These are phyloP conservation scores for Epinephelus fuscoguttatus DNA, from an alignment of 2,113 vertebrate species.

Conservation along the genomic window DNA sequence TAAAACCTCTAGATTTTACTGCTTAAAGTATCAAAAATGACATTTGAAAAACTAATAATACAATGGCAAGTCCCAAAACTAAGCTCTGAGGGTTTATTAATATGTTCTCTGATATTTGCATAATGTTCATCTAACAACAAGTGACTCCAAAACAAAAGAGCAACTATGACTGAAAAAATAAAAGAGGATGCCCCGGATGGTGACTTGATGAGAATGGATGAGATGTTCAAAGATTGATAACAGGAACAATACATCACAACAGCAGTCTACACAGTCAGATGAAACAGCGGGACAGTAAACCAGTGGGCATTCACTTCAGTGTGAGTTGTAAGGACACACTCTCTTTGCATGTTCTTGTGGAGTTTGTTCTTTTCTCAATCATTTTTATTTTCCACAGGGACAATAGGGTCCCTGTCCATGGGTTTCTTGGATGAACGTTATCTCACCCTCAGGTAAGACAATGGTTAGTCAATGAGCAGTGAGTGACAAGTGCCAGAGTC, in stretches of 20 bases:
- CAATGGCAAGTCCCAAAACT: not conserved
- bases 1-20: no score
- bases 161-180: not conserved
- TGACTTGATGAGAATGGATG: conserved; percentile 24
- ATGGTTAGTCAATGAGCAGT: not conserved
- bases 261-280: not conserved
- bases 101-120: not conserved
- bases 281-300: not conserved
- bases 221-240: not conserved
- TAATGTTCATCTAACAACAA: not conserved
- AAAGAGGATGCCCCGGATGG: not conserved
- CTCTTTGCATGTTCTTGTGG: not conserved
- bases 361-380: not conserved
- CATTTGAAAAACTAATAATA: not conserved
- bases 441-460: no score
- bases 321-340: not conserved
- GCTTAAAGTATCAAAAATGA: not conserved
- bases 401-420: no score
- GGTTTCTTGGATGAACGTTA: not conserved
- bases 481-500: not conserved
- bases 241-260: not conserved
- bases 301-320: not conserved
- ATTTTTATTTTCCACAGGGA: not conserved
- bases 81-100: not conserved
- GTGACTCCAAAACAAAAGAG: not conserved